Base-by-base conservation (phyloP, 2,113 vertebrate genomes). In the Garra rufa region DNA sequence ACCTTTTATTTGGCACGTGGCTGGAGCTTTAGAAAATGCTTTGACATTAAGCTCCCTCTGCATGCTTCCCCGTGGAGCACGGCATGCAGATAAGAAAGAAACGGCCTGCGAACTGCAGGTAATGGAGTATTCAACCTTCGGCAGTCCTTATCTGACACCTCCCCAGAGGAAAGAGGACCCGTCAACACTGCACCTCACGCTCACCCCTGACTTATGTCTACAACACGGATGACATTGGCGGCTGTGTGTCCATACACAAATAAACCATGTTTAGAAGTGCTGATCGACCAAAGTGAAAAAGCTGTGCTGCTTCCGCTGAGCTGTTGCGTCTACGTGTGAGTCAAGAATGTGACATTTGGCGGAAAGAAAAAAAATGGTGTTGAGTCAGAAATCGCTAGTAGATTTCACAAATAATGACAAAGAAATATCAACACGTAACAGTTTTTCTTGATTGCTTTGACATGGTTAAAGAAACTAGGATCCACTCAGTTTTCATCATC, bases 141-240 rank as follows among this genome's bases (percentile, higher is more conserved):
- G 63, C 83, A 91, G 92, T 92, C 90, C 92, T 92, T 92, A 91
- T 92, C 91, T 93, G 88, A 84, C 89, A 88, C 85, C 88, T 91
- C 87, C 75, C 85, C 83, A 88, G 90, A 92, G 89, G 90, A 92
- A 85, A 78, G 88, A 87, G 83, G 86, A 55, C 81, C 69, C 69
- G 82, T 78, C 82, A 88, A 85, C 83, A 87, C 63, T 85, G 81
- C 85, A 73, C 87, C 76, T 73, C 74, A n/a, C 17, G 59, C 81
- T 85, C 80, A 86, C 86, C 88, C 83, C 88, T 85, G 83, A 85
- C 79, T 90, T 73, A 63, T 86, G 80, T 85, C 84, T 86, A 83
- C 86, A 81, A 88, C 85, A 76, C 77, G 17, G 73, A 87, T 43
- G 85, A 88, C 80, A 87, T 83, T 89, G 88, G 89, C 70, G 83